A percentile compares a stretch with the other conserved stretches of the same genome.
Evolutionary conservation across 2,888 invertebrate genomes (phyloP).

Genomic region (Eupsilia transversa): DNA sequence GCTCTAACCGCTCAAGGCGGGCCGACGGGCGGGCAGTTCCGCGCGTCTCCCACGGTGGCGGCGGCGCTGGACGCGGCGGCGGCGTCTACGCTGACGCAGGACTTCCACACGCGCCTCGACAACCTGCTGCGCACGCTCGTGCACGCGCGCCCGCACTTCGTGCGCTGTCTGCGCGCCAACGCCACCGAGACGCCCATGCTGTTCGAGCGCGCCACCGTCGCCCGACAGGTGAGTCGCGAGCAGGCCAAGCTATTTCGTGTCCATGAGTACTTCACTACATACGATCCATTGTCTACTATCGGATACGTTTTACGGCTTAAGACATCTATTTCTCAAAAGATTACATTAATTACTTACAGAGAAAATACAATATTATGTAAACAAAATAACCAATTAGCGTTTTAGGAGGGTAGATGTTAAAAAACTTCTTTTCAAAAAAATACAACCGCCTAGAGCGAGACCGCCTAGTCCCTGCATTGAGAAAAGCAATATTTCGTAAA

Average conservation of each 20-base stretch:
- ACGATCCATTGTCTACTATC: background rate
- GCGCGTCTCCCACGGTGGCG: conserved; percentile 97
- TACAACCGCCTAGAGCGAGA: no score
- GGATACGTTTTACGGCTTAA: background rate
- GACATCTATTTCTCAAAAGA: no score
- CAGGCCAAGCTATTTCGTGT: background rate
- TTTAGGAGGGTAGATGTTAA: no score
- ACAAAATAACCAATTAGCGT: no score
- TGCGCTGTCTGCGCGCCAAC: conserved; percentile 97
- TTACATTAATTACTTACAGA: background rate
- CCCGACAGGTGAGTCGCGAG: conserved; percentile 92
- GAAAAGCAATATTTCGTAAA: no score
- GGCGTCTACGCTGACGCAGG: conserved; percentile 97
- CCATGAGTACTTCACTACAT: background rate
- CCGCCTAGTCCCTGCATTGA: no score
- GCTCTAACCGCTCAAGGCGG: conserved; percentile 91
- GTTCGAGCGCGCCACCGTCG: conserved; percentile 96
- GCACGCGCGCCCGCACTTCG: conserved; percentile 98
- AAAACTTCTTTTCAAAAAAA: no score
- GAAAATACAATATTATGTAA: no score
- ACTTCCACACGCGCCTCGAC: conserved; percentile 98
- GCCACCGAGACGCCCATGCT: conserved; percentile 94
- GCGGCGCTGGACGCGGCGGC: conserved; percentile 94
- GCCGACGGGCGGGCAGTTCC: conserved; percentile 91
- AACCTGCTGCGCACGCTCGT: conserved; percentile 97